Base-by-base conservation (phyloP, 2,113 vertebrate species). In the Carassius gibelio region DNA sequence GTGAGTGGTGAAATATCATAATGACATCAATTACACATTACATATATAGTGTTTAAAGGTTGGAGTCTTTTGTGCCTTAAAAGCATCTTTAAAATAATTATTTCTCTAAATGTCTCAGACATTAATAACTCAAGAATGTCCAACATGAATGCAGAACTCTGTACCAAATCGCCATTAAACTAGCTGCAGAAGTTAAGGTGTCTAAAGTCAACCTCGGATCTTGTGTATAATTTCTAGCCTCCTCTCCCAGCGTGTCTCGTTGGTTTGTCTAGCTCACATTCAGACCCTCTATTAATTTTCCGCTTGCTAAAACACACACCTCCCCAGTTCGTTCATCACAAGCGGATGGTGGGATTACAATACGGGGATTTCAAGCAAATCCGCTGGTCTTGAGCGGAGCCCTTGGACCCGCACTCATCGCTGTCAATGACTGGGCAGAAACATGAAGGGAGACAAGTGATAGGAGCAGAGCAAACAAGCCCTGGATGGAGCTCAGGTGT, bases 321-420 rank as follows among this genome's bases (percentile, higher is more conserved):
- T 80, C 62, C 64, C 82, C 75, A 62, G 34, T 64, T 30, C 26
- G 36, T 74, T 86, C 62, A 19, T 72, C 66, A 74, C 36, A 45
- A 45, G 79, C 34, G 69, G 83, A 80, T 23, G 11, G 61, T 52
- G 30, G 81, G 83, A 91, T 88, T 87, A 85, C 83, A 81, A 61
- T 78, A 76, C 34, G 76, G 61, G 85, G 88, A 86, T 91, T 87
- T 90, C 74, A 26, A 64, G 75, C 50, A 81, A 87, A 90, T 85
- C 85, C 68, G 38, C 81, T 74, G 61, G 79, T 83, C 77, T 82
- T 61, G 57, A 75, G 69, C 80, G 21, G 36, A 26, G 57, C 4
- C 50, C 61, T 85, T 38, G 26, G 34, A 68, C 76, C 81, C 9
- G 21, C 23, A 81, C 77, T 89, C 81, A 86, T 78, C 87, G 50